phyloP scores from a whole-genome alignment of 2,797 vertebrate species.

The Epinephelus awoara region DNA sequence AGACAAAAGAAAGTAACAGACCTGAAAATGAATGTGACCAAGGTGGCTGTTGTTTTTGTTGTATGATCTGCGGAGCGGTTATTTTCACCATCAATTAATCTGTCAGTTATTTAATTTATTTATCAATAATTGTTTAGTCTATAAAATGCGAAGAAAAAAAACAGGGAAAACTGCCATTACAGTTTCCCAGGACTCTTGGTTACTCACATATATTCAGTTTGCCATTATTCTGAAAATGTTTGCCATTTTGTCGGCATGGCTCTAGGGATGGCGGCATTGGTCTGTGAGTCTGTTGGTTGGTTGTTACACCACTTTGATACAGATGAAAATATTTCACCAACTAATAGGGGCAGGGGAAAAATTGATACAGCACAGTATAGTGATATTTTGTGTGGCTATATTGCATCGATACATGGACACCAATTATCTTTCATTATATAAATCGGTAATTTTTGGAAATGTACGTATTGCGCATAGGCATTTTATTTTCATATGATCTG shows the following conservation, averaged over 20 bases:
- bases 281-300: too few relatives aligned
- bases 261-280: not conserved
- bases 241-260: too few relatives aligned
- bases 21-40: not conserved
- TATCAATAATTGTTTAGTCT: not conserved
- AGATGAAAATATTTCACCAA: not conserved
- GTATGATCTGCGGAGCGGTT: not conserved
- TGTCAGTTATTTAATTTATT: not conserved
- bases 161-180: too few relatives aligned
- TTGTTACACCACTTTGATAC: not conserved
- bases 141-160: too few relatives aligned
- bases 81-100: not conserved
- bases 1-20: not conserved
- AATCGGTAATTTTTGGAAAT: too few relatives aligned
- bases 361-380: too few relatives aligned
- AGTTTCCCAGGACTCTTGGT: not conserved
- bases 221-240: not conserved
- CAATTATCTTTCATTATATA: too few relatives aligned
- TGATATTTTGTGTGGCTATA: not conserved
- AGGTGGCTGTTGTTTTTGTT: not conserved
- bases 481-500: too few relatives aligned
- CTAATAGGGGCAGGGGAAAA: too few relatives aligned
- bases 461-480: too few relatives aligned
- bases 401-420: too few relatives aligned
- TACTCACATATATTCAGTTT: not conserved